phyloP scores from a whole-genome alignment of 2,113 vertebrate species.

The Phocoena sinus region DNA sequence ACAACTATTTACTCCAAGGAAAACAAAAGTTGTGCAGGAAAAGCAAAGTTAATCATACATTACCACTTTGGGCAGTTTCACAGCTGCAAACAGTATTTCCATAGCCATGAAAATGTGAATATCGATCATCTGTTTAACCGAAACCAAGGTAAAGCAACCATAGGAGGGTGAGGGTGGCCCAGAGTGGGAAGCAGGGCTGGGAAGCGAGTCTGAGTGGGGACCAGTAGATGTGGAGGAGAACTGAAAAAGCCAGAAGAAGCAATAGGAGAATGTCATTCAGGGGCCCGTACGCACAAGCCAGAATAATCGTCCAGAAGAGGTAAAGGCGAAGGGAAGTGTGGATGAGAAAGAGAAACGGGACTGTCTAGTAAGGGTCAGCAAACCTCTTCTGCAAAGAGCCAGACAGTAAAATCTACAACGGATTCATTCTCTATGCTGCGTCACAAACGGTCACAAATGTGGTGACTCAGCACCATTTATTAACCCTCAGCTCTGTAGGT shows the following conservation, averaged over 20 bases:
- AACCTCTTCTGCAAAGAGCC: background rate
- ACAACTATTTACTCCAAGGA: background rate
- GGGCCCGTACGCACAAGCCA: background rate
- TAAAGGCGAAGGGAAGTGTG: too few relatives aligned
- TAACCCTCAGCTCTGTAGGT: background rate
- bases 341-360: background rate
- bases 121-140: background rate
- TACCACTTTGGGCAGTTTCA: background rate
- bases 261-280: fast-evolving
- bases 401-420: background rate
- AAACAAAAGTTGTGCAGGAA: background rate
- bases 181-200: background rate
- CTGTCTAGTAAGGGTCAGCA: background rate
- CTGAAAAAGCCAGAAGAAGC: background rate
- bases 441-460: background rate
- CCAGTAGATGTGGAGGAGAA: background rate
- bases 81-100: background rate
- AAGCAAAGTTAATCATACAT: background rate
- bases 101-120: background rate
- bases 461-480: background rate
- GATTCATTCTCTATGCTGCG: background rate
- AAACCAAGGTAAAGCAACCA: background rate
- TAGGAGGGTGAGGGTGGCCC: background rate
- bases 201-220: background rate
- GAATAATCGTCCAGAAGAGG: background rate